These are phyloP conservation scores for Plagiodera versicolora DNA, from an alignment of 2,888 invertebrate genomes.

Conservation along the genomic window DNA sequence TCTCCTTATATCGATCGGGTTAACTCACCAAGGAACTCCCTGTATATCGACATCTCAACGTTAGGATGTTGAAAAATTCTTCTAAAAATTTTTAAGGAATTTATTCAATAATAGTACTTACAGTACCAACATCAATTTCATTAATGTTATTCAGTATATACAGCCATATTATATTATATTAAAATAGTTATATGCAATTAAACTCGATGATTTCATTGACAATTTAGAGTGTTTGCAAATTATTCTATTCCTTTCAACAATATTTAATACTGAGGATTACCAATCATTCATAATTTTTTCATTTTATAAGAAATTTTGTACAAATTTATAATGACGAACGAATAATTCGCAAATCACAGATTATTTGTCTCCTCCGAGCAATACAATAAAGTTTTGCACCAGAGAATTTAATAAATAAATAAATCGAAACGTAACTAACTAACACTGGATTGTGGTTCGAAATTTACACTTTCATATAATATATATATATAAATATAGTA, in stretches of 20 bases:
- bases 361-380: constrained; percentile 25
- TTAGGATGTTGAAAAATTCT: constrained; percentile 2
- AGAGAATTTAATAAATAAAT: constrained; percentile 31
- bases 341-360: constrained; percentile 34
- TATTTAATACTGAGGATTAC: constrained; percentile 49
- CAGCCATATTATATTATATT: constrained; percentile 55
- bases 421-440: constrained; percentile 37
- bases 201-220: constrained; percentile 47
- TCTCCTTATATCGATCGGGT: no score
- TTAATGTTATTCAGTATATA: constrained; percentile 49
- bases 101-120: constrained; percentile 53
- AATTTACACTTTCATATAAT: constrained; percentile 48
- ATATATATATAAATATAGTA: constrained; percentile 46
- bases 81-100: constrained; percentile 35
- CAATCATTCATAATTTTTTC: constrained; percentile 40
- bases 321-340: constrained; percentile 42
- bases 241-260: constrained; percentile 38
- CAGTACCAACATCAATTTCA: constrained; percentile 54
- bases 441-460: constrained; percentile 47
- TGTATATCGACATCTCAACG: no score
- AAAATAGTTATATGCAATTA: constrained; percentile 51
- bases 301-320: constrained; percentile 49
- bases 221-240: constrained; percentile 38
- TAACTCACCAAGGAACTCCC: no score
- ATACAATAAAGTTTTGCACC: constrained; percentile 33